Base-by-base conservation (phyloP, 92 coral and sea anemone species). In the Porites evermanni region DNA sequence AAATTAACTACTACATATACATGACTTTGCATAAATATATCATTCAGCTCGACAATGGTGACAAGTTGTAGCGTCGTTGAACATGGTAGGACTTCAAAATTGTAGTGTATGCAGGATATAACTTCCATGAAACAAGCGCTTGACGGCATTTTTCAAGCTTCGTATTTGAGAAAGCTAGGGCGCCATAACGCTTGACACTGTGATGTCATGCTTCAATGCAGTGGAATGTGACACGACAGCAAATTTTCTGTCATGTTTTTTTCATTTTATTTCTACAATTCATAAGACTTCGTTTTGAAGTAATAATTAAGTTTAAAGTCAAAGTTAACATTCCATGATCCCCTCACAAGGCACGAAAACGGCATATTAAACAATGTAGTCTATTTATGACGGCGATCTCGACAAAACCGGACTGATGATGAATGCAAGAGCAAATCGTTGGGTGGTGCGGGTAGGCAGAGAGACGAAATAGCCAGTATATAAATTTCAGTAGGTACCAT, bases 191-290 rank as follows among this genome's bases (percentile, higher is more conserved):
- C 61, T 56, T 56, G 61, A 14, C 14, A 56, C 2, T 14, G 24
- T 44, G 4, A 72, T 67, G 59, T 79, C 84, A 67, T 65, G 75
- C 84, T 79, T 24, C 53, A 21, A 17, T 64, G 70, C 71, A 4
- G 78, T 56, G 23, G 53, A 74, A 74, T 52, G 47, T 56, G 78
- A 74, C 78, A 74, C 78, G 64, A 53, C 78, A 74, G 78, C 78
- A 74, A 8, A 74, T 74, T 53, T 53, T 21, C 21, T 21, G 14
- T 11, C 7, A 10, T 8, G 1, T 12, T 51, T 52, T 52, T n/a
- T 19, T 2, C 64, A 1, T 4, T 7, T 20, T 11, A 51, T 53
- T 53, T 16, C 67, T 63, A 18, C 67, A 7, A 63, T 21, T 10
- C 4, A 53, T 7, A 53, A 38, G 29, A 12, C 74, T 51, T 18